These are phyloP conservation scores for Reticulitermes lucifugus DNA, from an alignment of 2,888 invertebrate genomes.

Conservation along the genomic window DNA sequence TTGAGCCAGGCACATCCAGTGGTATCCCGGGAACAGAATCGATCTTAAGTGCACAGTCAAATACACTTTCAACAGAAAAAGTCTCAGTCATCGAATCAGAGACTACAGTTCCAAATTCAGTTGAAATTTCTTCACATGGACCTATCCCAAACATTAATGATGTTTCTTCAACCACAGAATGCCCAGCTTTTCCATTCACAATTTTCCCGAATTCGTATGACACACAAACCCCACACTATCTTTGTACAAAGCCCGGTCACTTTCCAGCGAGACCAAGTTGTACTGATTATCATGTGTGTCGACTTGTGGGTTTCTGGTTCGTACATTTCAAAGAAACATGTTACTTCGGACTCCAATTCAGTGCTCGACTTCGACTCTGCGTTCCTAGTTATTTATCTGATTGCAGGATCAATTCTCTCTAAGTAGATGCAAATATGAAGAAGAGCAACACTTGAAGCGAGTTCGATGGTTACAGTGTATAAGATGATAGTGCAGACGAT, in stretches of 20 bases:
- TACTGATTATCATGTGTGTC: not conserved
- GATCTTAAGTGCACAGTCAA: too few species aligned
- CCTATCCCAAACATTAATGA: too few species aligned
- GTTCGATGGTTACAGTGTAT: not conserved
- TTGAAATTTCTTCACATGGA: too few species aligned
- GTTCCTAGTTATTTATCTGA: not conserved
- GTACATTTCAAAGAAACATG: not conserved
- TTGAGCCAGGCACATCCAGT: too few species aligned
- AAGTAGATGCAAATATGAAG: not conserved
- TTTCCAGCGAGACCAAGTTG: not conserved
- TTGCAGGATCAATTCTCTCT: not conserved
- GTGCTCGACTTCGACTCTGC: not conserved
- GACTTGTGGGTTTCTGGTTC: not conserved
- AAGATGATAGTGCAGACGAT: not conserved
- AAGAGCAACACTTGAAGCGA: not conserved
- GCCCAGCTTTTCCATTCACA: too few species aligned
- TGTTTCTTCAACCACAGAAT: too few species aligned
- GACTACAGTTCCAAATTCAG: too few species aligned
- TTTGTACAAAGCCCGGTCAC: not conserved
- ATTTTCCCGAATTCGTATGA: too few species aligned
- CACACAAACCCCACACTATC: not conserved
- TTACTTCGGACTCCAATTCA: not conserved
- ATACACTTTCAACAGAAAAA: too few species aligned
- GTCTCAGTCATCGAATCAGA: too few species aligned
- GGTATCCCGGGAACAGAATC: too few species aligned